Base-by-base conservation (phyloP, 2,113 vertebrate genomes). In the Cyanoliseus patagonus region DNA sequence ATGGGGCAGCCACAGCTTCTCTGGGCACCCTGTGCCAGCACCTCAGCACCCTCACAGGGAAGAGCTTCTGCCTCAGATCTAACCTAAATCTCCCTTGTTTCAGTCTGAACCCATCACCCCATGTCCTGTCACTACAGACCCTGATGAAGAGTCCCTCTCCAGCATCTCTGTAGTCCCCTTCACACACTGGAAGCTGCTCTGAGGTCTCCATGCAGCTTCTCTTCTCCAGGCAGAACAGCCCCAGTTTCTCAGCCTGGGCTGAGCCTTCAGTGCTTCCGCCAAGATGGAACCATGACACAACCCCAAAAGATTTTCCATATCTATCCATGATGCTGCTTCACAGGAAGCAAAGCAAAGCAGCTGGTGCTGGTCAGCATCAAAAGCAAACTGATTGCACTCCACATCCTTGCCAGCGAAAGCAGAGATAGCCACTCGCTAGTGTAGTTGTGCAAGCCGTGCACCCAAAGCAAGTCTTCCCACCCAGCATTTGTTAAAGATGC, bases 181-280 rank as follows among this genome's bases (percentile, higher is more conserved):
- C 33, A 16, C 2, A 16, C 33, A 35, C 33, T 35, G 57, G 57
- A 24, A 35, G 33, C 33, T 59, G 33, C 57, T 35, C 57, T 24
- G 22, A 35, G 33, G 4, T 59, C 22, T 59, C 33, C 20, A 16
- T 0, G 2, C 57, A 35, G 22, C 57, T 35, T 35, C 33, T 35
- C 33, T 59, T 10, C 57, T 59, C 55, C 33, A 59, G 57, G 57
- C 57, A 35, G 22, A 8, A 61, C 41, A n/a, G 17, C 41, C 55
- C 35, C 4, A 0, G 17, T 15, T 7, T 41, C 3, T 3, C 69
- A 3, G 5, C 31, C 13, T 11, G 4, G 1, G 39, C 42, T 23
- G 44, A 95, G 57, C 72, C 62, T 2, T 19, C 1, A 0, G 9
- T 6, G 82, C 49, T 66, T n/a, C 59, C 5, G 3, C 17, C 2